Evolutionary conservation across 2,888 invertebrate species (phyloP).

Genomic region (Mythimna pallens): DNA sequence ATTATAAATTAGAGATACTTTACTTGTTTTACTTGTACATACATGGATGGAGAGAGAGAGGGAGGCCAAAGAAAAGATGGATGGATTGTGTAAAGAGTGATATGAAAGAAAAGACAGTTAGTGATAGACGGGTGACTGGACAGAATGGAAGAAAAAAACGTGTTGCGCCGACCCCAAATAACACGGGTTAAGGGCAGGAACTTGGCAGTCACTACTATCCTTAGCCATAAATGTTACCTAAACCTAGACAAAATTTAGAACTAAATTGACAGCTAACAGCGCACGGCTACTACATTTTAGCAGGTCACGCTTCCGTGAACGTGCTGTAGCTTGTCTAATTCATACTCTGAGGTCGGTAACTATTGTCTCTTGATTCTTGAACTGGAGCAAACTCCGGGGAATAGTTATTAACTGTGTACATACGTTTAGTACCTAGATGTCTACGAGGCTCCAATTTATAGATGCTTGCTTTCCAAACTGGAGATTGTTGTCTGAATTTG

Average conservation of each 20-base stretch:
- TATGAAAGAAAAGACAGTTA: too few species aligned
- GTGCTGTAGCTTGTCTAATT: conserved; percentile 32
- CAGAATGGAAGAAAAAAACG: too few species aligned
- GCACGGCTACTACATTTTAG: background rate
- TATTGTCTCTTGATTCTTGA: conserved; percentile 61
- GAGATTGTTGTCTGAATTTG: conserved; percentile 43
- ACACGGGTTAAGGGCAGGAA: too few species aligned
- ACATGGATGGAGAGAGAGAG: too few species aligned
- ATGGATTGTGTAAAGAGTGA: too few species aligned
- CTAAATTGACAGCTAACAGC: conserved; percentile 13
- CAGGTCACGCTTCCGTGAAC: conserved; percentile 34
- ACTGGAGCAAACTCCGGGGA: conserved; percentile 61
- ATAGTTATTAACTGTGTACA: conserved; percentile 52
- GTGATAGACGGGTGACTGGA: too few species aligned
- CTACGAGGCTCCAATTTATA: conserved; percentile 50
- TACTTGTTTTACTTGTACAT: too few species aligned
- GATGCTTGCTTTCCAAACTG: conserved; percentile 50
- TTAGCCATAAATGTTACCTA: background rate
- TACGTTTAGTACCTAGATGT: conserved; percentile 47
- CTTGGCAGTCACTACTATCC: too few species aligned
- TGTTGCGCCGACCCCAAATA: too few species aligned
- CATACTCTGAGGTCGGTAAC: conserved; percentile 39
- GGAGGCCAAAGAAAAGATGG: too few species aligned
- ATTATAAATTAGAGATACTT: too few species aligned
- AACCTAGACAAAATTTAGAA: background rate